phyloP scores from a whole-genome alignment of 2,113 vertebrate species.

The Sinocyclocheilus rhinocerous region DNA sequence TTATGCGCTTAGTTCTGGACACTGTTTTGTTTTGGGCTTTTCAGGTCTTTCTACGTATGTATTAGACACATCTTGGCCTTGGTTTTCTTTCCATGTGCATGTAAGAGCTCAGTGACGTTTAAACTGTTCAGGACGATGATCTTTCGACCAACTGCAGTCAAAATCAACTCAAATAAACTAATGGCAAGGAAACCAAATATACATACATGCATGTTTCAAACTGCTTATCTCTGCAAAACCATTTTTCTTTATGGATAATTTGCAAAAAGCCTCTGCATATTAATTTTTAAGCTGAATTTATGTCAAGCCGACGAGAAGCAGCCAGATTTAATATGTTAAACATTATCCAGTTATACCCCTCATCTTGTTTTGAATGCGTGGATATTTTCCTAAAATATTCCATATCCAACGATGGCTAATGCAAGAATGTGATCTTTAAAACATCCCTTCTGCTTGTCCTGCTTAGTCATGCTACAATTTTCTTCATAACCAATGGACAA shows the following conservation, averaged over 20 bases:
- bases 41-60: neutral
- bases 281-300: conserved; percentile 56
- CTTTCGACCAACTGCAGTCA: conserved; percentile 42
- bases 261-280: conserved; percentile 34
- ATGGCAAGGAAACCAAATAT: conserved; percentile 37
- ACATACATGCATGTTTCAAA: conserved; percentile 43
- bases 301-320: conserved; percentile 47
- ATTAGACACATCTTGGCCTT: conserved; percentile 17
- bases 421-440: conserved; percentile 29
- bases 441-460: neutral
- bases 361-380: conserved; percentile 67
- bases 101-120: neutral
- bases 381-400: conserved; percentile 54
- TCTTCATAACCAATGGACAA: neutral
- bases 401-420: conserved; percentile 57
- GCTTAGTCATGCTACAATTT: conserved; percentile 16
- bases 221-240: conserved; percentile 61
- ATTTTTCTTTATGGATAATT: conserved; percentile 47
- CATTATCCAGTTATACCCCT: conserved; percentile 64
- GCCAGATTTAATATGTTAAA: conserved; percentile 66
- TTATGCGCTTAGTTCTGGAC: neutral
- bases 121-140: conserved; percentile 40
- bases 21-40: neutral
- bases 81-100: neutral
- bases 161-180: conserved; percentile 66